These are phyloP conservation scores for Protomyctophum bolini DNA, from an alignment of 2,113 vertebrate genomes.

Conservation along the genomic window DNA sequence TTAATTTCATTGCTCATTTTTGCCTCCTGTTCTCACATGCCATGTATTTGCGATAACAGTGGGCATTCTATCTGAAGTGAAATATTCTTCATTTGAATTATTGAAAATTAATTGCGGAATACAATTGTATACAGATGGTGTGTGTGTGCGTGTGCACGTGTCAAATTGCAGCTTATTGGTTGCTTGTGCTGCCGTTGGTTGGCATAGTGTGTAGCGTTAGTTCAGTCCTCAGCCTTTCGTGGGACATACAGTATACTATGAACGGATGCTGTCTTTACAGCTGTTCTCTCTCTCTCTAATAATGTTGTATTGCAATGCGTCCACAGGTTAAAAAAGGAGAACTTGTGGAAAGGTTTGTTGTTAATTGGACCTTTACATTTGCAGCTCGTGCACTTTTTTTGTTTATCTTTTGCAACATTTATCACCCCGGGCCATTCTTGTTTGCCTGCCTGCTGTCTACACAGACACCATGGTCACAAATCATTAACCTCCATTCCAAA, in stretches of 20 bases:
- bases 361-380: slow-evolving; percentile 47
- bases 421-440: slow-evolving; percentile 46
- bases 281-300: slow-evolving; percentile 65
- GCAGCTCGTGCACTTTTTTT: slow-evolving; percentile 69
- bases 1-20: background rate
- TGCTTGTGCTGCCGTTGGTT: no score
- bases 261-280: background rate
- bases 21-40: no score
- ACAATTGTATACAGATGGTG: no score
- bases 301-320: slow-evolving; percentile 80
- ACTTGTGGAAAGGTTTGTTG: slow-evolving; percentile 88
- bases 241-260: no score
- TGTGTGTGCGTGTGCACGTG: no score
- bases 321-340: slow-evolving; percentile 88
- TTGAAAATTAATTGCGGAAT: no score
- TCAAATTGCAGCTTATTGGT: no score
- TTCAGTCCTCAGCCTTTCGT: no score
- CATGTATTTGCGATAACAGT: no score
- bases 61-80: no score
- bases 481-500: slow-evolving; percentile 28
- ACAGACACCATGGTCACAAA: background rate
- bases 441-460: slow-evolving; percentile 38
- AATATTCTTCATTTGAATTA: no score
- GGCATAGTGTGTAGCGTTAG: no score
- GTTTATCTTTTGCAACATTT: slow-evolving; percentile 44